Percentiles rank a stretch among this genome's conserved stretches.
Conservation (phyloP, 2,888 invertebrate genomes). For the Drosophila infuscata region DNA sequence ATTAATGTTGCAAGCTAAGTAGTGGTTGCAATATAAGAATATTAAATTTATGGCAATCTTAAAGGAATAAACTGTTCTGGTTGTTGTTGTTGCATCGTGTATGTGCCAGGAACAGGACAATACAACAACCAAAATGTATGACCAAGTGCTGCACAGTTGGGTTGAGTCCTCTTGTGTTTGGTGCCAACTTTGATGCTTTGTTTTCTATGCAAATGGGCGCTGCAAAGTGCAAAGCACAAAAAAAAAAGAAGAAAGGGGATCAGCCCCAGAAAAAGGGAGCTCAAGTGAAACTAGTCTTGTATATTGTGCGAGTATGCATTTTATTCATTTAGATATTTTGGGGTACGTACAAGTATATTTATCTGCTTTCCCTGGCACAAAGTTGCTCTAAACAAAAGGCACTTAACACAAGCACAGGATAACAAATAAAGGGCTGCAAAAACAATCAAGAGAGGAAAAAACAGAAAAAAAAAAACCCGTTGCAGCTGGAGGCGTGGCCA, state of each 20-base stretch:
- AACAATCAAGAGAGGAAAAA: neutral
- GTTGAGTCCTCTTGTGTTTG: conserved; percentile 27
- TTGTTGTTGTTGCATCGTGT: conserved; percentile 24
- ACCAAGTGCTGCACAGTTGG: conserved; percentile 19
- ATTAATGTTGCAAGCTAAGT: conserved; percentile 35
- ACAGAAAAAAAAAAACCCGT: neutral
- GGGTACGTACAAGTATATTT: conserved; percentile 33
- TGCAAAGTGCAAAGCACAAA: conserved; percentile 32
- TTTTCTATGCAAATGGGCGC: conserved; percentile 51
- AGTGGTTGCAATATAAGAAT: conserved; percentile 20
- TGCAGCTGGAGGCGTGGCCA: conserved; percentile 57
- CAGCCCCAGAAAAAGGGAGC: conserved; percentile 26
- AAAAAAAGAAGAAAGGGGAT: conserved; percentile 7
- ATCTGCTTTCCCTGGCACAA: conserved; percentile 53
- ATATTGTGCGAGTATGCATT: conserved; percentile 43
- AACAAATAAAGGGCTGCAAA: conserved; percentile 11
- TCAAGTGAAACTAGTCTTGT: conserved; percentile 48
- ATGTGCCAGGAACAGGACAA: conserved; percentile 33
- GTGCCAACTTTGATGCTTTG: conserved; percentile 49
- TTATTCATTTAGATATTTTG: conserved; percentile 61
- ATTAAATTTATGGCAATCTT: conserved; percentile 58
- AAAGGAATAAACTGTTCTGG: conserved; percentile 11
- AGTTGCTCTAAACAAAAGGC: conserved; percentile 56
- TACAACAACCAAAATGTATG: conserved; percentile 27
- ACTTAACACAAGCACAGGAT: conserved; percentile 30